Conservation (phyloP, 92 coral and sea anemone species). For the Chrysogorgia sp. region DNA sequence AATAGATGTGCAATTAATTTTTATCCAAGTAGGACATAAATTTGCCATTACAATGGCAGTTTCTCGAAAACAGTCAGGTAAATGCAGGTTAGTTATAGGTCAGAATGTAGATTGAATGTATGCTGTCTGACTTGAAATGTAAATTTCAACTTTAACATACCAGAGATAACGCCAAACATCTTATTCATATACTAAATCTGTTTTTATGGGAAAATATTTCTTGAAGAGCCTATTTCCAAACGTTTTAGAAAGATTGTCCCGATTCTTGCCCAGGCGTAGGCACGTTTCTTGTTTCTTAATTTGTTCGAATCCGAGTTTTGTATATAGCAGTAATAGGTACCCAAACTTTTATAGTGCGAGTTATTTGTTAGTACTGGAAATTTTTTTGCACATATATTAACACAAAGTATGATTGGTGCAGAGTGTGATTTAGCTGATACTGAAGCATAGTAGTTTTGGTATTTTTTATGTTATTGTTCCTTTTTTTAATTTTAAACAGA, state of each 20-base stretch:
- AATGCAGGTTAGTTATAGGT: slow-evolving; percentile 16
- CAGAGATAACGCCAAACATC: not conserved
- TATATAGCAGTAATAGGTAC: too few species aligned
- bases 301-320: too few species aligned
- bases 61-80: not conserved
- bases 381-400: too few species aligned
- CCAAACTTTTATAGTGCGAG: too few species aligned
- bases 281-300: too few species aligned
- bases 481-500: not conserved
- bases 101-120: slow-evolving; percentile 17
- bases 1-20: not conserved
- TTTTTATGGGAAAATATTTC: too few species aligned
- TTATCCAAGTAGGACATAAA: not conserved
- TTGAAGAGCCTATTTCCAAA: too few species aligned
- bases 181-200: slow-evolving; percentile 8
- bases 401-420: not conserved
- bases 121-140: not conserved
- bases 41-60: not conserved
- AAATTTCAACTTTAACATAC: not conserved
- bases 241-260: too few species aligned
- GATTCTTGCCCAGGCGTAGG: too few species aligned
- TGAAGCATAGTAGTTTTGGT: not conserved
- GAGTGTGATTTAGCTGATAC: not conserved
- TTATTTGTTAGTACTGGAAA: too few species aligned
- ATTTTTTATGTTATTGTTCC: not conserved